Conservation (phyloP, 2,113 vertebrate species). For the Lepus americanus region DNA sequence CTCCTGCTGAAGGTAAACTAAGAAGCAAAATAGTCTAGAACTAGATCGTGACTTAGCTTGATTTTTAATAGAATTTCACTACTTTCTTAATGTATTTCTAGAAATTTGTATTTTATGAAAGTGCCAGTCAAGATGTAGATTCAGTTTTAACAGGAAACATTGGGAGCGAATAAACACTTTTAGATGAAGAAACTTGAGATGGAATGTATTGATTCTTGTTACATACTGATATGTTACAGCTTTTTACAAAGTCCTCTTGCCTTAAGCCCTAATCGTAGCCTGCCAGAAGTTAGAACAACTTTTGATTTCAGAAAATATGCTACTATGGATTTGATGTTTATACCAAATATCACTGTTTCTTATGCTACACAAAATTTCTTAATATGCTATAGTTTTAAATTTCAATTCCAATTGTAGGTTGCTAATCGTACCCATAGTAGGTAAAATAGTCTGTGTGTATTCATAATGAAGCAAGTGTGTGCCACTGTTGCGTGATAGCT, state of each 20-base stretch:
- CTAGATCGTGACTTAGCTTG: not conserved
- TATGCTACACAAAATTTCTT: not conserved
- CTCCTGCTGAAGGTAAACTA: not conserved
- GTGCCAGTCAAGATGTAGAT: not conserved
- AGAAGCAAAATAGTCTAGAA: not conserved
- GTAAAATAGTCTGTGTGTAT: not conserved
- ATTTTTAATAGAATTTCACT: not conserved
- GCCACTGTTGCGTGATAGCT: not conserved
- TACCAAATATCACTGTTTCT: not conserved
- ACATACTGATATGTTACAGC: not conserved
- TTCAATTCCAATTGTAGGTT: not conserved
- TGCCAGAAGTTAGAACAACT: not conserved
- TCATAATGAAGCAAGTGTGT: not conserved
- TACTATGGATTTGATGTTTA: not conserved
- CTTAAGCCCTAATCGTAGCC: not conserved
- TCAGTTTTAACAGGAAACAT: not conserved
- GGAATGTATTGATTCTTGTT: not conserved
- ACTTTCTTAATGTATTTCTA: conserved; percentile 8
- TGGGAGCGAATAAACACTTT: not conserved
- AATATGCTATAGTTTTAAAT: not conserved
- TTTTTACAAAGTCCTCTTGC: not conserved
- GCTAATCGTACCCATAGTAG: not conserved
- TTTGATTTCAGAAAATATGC: conserved; percentile 5
- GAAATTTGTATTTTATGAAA: not conserved
- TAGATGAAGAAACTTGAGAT: not conserved